These are phyloP conservation scores for Fulica atra DNA, from an alignment of 2,113 vertebrate genomes.

Conservation along the genomic window DNA sequence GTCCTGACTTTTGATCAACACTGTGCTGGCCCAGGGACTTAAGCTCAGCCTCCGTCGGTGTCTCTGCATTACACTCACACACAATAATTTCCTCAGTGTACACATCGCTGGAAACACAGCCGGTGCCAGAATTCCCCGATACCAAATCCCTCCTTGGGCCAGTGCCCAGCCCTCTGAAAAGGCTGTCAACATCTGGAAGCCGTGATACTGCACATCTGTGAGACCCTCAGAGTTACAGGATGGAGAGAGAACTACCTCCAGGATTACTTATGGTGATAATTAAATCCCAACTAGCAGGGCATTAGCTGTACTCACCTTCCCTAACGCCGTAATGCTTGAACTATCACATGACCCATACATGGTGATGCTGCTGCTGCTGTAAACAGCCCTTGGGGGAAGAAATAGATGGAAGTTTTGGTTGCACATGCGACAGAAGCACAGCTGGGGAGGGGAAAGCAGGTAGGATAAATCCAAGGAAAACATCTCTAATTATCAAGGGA, in stretches of 20 bases:
- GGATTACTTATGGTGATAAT: constrained; percentile 24
- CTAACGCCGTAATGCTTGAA: not conserved
- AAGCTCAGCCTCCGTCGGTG: constrained; percentile 5
- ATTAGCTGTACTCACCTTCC: not conserved
- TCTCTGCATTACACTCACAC: constrained; percentile 13
- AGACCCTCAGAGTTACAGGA: not conserved
- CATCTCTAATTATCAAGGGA: not conserved
- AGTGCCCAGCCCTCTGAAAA: constrained; percentile 31
- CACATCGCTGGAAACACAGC: not conserved
- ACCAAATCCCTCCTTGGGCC: constrained; percentile 61
- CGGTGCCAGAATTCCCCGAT: constrained; percentile 23
- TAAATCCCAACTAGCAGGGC: constrained; percentile 7
- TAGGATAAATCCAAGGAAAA: not conserved
- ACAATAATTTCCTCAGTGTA: constrained; percentile 53
- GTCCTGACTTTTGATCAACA: not conserved
- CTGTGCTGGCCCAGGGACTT: not conserved
- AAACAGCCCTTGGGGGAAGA: not conserved
- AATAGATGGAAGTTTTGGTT: not conserved
- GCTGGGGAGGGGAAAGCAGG: not conserved
- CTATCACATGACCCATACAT: accelerated
- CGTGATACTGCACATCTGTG: constrained; percentile 53
- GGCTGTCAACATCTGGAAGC: constrained; percentile 56
- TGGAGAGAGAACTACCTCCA: not conserved
- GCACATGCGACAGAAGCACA: not conserved
- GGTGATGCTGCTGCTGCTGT: accelerated